These are phyloP conservation scores for Oceanodroma leucorhoa DNA, from an alignment of 2,797 vertebrate genomes.

Conservation along the genomic window DNA sequence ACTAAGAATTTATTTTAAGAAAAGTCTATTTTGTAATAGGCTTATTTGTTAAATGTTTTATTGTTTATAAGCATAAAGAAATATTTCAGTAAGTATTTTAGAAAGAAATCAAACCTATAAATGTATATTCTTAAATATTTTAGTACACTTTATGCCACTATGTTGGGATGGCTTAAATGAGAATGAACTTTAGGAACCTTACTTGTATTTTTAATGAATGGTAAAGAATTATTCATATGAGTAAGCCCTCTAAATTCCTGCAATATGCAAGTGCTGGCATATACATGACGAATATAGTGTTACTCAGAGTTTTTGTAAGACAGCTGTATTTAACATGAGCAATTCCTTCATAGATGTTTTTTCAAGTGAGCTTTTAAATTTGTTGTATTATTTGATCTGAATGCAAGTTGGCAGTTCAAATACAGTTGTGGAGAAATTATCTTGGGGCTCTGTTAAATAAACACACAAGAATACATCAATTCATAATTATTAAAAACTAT, in stretches of 20 bases:
- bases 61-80: not conserved
- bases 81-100: not conserved
- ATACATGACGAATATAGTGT: not conserved
- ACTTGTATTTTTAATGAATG: slow-evolving; percentile 19
- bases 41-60: not conserved
- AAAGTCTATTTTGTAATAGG: not conserved
- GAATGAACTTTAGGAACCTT: not conserved
- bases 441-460: not conserved
- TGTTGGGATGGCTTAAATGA: not conserved
- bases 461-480: not conserved
- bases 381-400: not conserved
- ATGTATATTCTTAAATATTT: not conserved
- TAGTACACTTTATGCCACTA: not conserved
- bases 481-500: not conserved
- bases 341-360: not conserved
- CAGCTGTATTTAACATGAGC: not conserved
- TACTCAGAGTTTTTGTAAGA: not conserved
- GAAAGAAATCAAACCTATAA: not conserved
- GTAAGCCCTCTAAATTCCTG: slow-evolving; percentile 17
- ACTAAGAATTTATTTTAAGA: not conserved
- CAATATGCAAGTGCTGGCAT: not conserved
- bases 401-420: not conserved
- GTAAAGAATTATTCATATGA: not conserved
- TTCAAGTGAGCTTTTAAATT: not conserved
- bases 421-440: not conserved